Evolutionary conservation across 2,888 invertebrate species (phyloP).

Genomic region (Matsumyia berberina): DNA sequence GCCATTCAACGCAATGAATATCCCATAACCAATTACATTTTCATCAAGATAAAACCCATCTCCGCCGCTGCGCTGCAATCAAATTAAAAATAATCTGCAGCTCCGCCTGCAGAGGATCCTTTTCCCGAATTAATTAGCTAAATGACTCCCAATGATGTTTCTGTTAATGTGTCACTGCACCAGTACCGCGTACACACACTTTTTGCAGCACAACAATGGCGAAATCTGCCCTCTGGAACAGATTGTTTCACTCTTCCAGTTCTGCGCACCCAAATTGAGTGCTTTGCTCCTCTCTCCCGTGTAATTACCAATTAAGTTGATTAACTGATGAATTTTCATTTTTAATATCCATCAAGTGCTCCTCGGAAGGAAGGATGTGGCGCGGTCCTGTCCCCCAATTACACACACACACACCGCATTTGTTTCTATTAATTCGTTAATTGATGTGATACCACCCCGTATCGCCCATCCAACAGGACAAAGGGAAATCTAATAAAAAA

Average conservation of each 20-base stretch:
- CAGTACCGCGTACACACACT: slow-evolving; percentile 1
- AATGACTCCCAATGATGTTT: slow-evolving; percentile 74
- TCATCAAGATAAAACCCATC: slow-evolving; percentile 59
- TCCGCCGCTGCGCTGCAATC: slow-evolving; percentile 41
- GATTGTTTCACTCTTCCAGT: slow-evolving; percentile 64
- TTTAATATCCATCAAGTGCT: slow-evolving; percentile 73
- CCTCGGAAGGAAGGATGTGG: background rate
- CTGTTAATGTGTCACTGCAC: slow-evolving; percentile 60
- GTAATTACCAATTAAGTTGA: slow-evolving; percentile 75
- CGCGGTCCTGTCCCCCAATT: slow-evolving; percentile 24
- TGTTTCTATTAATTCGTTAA: slow-evolving; percentile 73
- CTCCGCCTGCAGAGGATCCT: slow-evolving; percentile 34
- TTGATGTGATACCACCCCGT: slow-evolving; percentile 70
- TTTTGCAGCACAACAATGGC: slow-evolving; percentile 63
- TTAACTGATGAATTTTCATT: slow-evolving; percentile 76
- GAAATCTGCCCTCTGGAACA: slow-evolving; percentile 63
- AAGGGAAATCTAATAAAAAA: slow-evolving; percentile 76
- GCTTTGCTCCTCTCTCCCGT: slow-evolving; percentile 41
- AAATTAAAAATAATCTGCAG: slow-evolving; percentile 60
- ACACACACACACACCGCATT: slow-evolving; percentile 64
- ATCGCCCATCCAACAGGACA: slow-evolving; percentile 12
- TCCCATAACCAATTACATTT: slow-evolving; percentile 58
- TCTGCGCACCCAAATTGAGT: slow-evolving; percentile 55
- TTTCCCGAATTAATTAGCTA: slow-evolving; percentile 72
- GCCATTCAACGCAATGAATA: slow-evolving; percentile 28